Base-by-base conservation (phyloP, 2,113 vertebrate species). In the Nibea albiflora region DNA sequence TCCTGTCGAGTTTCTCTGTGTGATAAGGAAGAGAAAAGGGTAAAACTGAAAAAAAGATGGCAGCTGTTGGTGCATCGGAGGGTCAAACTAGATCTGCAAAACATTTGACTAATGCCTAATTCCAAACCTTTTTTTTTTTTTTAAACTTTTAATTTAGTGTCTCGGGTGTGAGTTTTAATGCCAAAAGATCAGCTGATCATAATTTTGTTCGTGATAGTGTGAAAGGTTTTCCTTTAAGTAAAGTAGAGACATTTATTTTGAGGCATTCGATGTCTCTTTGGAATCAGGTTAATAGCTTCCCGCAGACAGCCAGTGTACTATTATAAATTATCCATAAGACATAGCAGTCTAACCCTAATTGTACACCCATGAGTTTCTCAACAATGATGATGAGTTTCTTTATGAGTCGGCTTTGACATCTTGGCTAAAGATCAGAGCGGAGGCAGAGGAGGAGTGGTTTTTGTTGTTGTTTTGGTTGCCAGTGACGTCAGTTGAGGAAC, bases 221-320 rank as follows among this genome's bases (percentile, higher is more conserved):
- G 57, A 65, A 65, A 72, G 11, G 6, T 26, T 63, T 57, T 44
- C 3, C 68, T 76, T 80, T 73, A 76, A 75, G 61, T 74, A 35
- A 19, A n/a, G 26, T 3, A 61, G 49, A 28, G 28, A 69, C 19
- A 53, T 73, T 42, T 52, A 76, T 65, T 70, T 62, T 69, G 3
- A 61, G 16, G 19, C 31, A 16, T 52, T 14, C 76, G 26, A 71
- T 35, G 60, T 67, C 60, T 73, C 53, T 15, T 26, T 73, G 53
- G 71, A 84, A 49, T 78, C 63, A 46, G 49, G 26, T 75, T 64
- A 82, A 73, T 67, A 77, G 74, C 61, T 78, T 81, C 63, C 58
- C 75, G 54, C 72, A 74, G 68, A 63, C 60, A 71, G 14, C n/a
- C 44, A 22, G 17, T 24, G 57, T 75, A 14, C 67, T 28, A 19